Conservation (phyloP, 2,888 invertebrate species). For the Venusia cambrica region DNA sequence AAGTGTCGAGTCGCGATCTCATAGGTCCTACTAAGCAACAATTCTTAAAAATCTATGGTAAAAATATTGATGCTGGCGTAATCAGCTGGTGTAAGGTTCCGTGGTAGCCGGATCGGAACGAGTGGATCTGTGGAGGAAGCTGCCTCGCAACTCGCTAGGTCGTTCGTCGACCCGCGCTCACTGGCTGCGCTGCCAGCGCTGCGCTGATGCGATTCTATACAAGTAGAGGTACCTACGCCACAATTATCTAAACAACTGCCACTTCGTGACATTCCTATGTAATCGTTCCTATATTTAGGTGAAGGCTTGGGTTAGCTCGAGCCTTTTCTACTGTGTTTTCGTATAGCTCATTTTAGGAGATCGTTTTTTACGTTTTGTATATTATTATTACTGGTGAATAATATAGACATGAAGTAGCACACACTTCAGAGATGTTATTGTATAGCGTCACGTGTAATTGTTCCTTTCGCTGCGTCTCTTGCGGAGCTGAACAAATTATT, state of each 20-base stretch:
- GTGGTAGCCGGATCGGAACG: conserved; percentile 35
- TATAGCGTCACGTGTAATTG: neutral
- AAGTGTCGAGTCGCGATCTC: too few relatives aligned
- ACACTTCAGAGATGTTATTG: too few relatives aligned
- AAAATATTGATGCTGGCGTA: too few relatives aligned
- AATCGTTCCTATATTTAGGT: conserved; percentile 71
- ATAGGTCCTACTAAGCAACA: too few relatives aligned
- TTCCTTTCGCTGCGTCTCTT: conserved; percentile 11
- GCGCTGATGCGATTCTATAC: conserved; percentile 70
- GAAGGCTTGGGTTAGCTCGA: conserved; percentile 63
- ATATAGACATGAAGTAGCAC: too few relatives aligned
- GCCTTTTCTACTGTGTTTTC: conserved; percentile 39
- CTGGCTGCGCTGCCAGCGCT: conserved; percentile 24
- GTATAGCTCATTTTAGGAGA: neutral
- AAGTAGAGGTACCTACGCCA: too few relatives aligned
- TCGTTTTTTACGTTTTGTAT: conserved; percentile 7
- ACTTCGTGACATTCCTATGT: conserved; percentile 77
- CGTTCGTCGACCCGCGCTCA: conserved; percentile 71
- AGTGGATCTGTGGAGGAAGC: conserved; percentile 44
- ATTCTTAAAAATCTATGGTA: too few relatives aligned
- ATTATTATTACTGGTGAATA: too few relatives aligned
- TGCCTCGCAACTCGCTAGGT: conserved; percentile 64
- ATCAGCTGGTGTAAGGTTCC: conserved; percentile 1
- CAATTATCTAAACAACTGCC: conserved; percentile 71
- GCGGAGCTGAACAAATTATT: conserved; percentile 21